Evolutionary conservation across 2,888 invertebrate species (phyloP).

Genomic region (Athripsodes cinereus): DNA sequence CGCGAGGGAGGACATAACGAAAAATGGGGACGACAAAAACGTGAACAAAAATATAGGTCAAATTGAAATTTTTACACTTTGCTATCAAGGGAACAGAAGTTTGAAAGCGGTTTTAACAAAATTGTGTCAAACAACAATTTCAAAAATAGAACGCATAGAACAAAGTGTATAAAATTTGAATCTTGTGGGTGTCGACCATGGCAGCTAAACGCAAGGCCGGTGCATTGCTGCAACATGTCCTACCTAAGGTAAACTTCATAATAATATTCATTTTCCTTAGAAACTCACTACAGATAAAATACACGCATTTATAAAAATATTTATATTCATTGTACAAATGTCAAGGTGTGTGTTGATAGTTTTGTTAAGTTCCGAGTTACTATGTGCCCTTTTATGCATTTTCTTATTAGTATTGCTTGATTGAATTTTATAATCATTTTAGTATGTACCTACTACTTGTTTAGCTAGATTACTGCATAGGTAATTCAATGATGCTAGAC

Average conservation of each 20-base stretch:
- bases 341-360: background rate
- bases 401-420: background rate
- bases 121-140: too few species aligned
- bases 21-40: too few species aligned
- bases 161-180: background rate
- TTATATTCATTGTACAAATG: background rate
- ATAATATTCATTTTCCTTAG: background rate
- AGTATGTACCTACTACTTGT: background rate
- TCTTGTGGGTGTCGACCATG: slow-evolving; percentile 38
- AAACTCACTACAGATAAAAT: background rate
- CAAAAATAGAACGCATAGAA: too few species aligned
- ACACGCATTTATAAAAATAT: background rate
- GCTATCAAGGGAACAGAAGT: too few species aligned
- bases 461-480: background rate
- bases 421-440: background rate
- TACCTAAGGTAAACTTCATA: slow-evolving; percentile 45
- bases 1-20: too few species aligned
- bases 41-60: too few species aligned
- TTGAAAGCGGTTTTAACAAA: too few species aligned
- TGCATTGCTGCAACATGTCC: slow-evolving; percentile 63
- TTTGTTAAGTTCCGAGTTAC: background rate
- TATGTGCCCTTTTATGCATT: background rate
- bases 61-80: too few species aligned
- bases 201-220: slow-evolving; percentile 71
- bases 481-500: background rate